Conservation (phyloP, 2,797 vertebrate genomes). For the Rallus crepitans region DNA sequence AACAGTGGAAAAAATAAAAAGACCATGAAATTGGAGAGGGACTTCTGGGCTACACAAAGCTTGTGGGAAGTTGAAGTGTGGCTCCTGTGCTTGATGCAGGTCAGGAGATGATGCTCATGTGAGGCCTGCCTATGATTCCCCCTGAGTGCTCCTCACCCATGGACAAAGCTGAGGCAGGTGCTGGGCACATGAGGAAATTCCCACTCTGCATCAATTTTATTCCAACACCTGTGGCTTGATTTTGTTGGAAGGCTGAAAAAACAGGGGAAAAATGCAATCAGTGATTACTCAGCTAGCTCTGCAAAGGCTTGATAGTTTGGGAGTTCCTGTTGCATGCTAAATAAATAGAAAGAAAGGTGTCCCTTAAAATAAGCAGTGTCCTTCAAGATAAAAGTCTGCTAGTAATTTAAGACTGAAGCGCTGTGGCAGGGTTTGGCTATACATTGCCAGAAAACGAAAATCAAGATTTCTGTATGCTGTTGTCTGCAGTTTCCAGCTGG, state of each 20-base stretch:
- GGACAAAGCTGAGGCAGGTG: accelerated
- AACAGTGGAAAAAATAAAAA: not conserved
- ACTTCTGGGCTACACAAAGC: not conserved
- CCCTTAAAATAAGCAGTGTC: not conserved
- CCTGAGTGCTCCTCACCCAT: not conserved
- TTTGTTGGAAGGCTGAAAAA: not conserved
- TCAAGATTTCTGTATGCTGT: not conserved
- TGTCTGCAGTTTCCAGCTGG: too few species aligned
- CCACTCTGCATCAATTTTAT: not conserved
- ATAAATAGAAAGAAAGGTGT: not conserved
- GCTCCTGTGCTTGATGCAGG: not conserved
- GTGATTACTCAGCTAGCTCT: not conserved
- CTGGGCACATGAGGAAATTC: not conserved
- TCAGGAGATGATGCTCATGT: not conserved
- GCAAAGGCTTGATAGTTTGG: not conserved
- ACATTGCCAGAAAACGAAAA: not conserved
- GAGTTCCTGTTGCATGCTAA: not conserved
- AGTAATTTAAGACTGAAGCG: not conserved
- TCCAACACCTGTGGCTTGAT: not conserved
- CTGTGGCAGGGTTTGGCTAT: not conserved
- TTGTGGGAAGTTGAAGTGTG: not conserved
- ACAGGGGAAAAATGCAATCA: not conserved
- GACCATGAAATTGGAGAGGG: not conserved
- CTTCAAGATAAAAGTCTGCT: not conserved
- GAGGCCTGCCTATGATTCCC: not conserved